Conservation (phyloP, 2,113 vertebrate species). For the Ochotona curzoniae region DNA sequence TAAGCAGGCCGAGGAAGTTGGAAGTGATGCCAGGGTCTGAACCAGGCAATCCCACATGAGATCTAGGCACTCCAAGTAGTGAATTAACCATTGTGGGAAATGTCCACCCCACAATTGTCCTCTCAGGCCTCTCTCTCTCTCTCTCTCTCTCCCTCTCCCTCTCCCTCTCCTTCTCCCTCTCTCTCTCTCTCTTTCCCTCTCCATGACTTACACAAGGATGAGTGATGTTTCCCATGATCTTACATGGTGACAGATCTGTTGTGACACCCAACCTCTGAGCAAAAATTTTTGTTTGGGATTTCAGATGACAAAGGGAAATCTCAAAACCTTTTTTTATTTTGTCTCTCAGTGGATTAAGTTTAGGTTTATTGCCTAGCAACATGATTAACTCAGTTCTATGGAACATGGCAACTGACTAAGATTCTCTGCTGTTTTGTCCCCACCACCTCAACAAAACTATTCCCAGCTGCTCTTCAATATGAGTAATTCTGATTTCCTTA, state of each 20-base stretch:
- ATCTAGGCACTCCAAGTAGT: no score
- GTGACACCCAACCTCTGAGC: background rate
- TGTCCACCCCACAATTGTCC: no score
- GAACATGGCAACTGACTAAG: background rate
- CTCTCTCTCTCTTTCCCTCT: background rate
- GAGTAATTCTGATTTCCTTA: background rate
- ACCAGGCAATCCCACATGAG: no score
- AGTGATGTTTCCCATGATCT: background rate
- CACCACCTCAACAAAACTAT: background rate
- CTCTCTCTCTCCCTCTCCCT: background rate
- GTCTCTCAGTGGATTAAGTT: background rate
- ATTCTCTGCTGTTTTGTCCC: background rate
- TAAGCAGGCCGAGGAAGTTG: no score
- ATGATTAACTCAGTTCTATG: background rate
- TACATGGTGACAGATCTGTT: background rate
- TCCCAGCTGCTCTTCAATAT: background rate
- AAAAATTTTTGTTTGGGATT: background rate
- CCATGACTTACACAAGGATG: background rate
- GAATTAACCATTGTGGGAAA: no score
- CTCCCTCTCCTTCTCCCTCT: background rate
- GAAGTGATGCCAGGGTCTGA: no score
- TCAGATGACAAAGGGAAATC: background rate
- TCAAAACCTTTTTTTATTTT: background rate
- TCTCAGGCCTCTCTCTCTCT: no score
- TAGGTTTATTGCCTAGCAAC: slow-evolving; percentile 26